Base-by-base conservation (phyloP, 2,113 vertebrate genomes). In the Alligator sinensis region DNA sequence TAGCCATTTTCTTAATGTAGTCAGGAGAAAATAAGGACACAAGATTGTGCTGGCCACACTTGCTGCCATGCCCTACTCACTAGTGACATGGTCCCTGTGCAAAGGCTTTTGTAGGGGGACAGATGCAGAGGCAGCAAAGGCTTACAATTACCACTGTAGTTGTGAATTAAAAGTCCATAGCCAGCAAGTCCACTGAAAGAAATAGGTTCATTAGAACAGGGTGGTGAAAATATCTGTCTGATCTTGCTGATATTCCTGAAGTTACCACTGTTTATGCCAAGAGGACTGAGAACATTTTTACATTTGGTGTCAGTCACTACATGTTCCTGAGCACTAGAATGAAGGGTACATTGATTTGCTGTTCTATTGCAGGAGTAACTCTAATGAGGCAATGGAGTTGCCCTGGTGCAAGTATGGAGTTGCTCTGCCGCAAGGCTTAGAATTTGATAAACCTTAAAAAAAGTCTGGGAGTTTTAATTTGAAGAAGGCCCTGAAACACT, bases 311-410 rank as follows among this genome's bases (percentile, higher is more conserved):
- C 90, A 38, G 34, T 47, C 47, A 47, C 47, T 63, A 92, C 60
- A 92, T 63, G 2, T n/a, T 90, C 7, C 34, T 87, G 28, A 9
- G 3, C 22, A 54, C 5, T 27, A 72, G 27, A 21, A 5, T 60
- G 17, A 74, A 47, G 47, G 5, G 25, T 63, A 74, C 0, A 1
- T 2, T 72, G 38, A 28, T 58, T 87, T 91, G 47, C 85, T 87
- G 14, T 28, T 88, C 84, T 60, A 61, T 76, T 76, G 74, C 28
- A 83, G 77, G 77, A 1, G 0, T 0, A 11, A 66, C 25, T 0
- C 0, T 80, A 21, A 13, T 80, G 24, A 86, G 77, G 1, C 3
- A 58, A 5, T 10, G 4, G 4, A 74, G 4, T 47, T 60, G 72
- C 11, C 19, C 4, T 75, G 81, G 4, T 18, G 38, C 63, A 66